Percentiles rank a stretch among this genome's conserved stretches.
Conservation (phyloP, 2,888 invertebrate genomes). For the Coenonympha arcania region DNA sequence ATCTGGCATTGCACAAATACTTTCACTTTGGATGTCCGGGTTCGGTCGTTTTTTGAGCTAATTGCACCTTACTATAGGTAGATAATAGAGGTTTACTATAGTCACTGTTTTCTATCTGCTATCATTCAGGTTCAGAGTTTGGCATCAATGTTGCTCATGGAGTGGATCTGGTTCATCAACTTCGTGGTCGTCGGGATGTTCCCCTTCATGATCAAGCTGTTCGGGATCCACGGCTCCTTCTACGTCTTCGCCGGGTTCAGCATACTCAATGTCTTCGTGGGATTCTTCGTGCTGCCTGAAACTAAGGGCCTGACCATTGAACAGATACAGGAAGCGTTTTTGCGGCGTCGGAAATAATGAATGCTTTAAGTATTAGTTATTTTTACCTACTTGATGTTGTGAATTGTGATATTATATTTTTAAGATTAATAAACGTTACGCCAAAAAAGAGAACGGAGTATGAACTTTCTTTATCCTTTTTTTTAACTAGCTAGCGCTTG, state of each 20-base stretch:
- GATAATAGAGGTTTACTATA: too few relatives aligned
- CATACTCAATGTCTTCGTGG: slow-evolving; percentile 40
- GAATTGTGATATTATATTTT: not conserved
- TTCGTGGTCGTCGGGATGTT: slow-evolving; percentile 60
- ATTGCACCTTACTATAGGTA: too few relatives aligned
- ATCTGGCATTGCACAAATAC: too few relatives aligned
- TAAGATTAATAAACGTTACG: not conserved
- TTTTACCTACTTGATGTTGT: too few relatives aligned
- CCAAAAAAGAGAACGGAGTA: too few relatives aligned
- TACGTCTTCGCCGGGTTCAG: slow-evolving; percentile 50
- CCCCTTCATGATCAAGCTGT: slow-evolving; percentile 40
- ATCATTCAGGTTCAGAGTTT: slow-evolving; percentile 60
- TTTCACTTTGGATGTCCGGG: too few relatives aligned
- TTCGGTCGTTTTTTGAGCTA: too few relatives aligned
- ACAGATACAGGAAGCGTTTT: slow-evolving; percentile 47
- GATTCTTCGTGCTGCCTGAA: slow-evolving; percentile 56
- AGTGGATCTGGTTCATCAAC: slow-evolving; percentile 61
- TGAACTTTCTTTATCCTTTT: too few relatives aligned
- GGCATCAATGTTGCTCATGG: slow-evolving; percentile 57
- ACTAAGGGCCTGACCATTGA: slow-evolving; percentile 63
- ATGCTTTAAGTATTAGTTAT: not conserved
- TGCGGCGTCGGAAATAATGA: slow-evolving; percentile 25
- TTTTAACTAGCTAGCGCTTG: too few relatives aligned
- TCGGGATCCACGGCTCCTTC: slow-evolving; percentile 56
- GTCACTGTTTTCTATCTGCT: slow-evolving; percentile 11